Conservation (phyloP, 2,888 invertebrate species). For the Scaptodrosophila latifasciaeformis region DNA sequence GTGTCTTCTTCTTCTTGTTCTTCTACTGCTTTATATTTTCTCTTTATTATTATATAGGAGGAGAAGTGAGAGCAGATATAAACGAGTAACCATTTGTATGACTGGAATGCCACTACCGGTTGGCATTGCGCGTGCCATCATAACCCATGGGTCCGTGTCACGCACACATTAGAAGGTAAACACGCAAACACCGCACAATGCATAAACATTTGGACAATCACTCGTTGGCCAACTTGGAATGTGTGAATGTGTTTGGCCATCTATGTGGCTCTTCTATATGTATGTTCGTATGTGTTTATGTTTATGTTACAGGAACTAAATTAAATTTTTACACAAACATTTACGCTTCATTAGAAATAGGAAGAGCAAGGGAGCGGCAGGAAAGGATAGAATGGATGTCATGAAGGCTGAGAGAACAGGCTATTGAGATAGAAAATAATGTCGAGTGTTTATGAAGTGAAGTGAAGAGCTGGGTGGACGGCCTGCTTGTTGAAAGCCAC, state of each 20-base stretch:
- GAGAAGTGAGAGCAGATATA: neutral
- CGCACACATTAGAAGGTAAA: conserved; percentile 61
- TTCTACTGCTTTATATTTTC: no score
- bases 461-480: no score
- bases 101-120: neutral
- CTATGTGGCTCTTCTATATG: conserved; percentile 15
- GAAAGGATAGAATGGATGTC: conserved; percentile 11
- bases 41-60: no score
- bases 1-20: no score
- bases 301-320: conserved; percentile 56
- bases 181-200: conserved; percentile 58
- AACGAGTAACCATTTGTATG: neutral
- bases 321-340: conserved; percentile 67
- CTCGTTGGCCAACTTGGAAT: neutral
- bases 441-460: conserved; percentile 51
- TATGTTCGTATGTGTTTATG: conserved; percentile 40
- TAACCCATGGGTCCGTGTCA: conserved; percentile 53
- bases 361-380: conserved; percentile 11
- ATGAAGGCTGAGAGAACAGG: neutral
- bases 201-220: conserved; percentile 59
- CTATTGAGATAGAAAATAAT: no score
- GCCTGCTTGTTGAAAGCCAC: conserved; percentile 35
- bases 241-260: neutral
- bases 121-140: conserved; percentile 6
- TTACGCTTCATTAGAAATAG: conserved; percentile 62